phyloP scores from a whole-genome alignment of 2,797 vertebrate genomes.

The Loris lydekkerianus region DNA sequence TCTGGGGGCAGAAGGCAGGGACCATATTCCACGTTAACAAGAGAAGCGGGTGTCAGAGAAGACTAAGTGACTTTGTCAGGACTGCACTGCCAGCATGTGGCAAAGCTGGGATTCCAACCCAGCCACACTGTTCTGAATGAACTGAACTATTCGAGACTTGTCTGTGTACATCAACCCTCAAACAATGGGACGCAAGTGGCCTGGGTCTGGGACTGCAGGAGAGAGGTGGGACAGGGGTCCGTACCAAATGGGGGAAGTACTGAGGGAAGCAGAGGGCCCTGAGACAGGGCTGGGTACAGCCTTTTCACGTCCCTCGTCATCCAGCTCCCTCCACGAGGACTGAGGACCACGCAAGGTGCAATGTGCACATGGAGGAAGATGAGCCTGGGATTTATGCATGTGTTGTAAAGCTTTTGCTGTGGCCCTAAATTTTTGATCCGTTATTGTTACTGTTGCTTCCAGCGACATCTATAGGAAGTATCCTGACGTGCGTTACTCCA shows the following conservation, averaged over 20 bases:
- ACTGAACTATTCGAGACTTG: background rate
- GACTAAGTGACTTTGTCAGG: background rate
- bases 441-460: background rate
- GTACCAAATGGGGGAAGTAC: fast-evolving
- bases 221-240: too few species aligned
- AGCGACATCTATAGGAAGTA: slow-evolving; percentile 8
- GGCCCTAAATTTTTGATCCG: slow-evolving; percentile 51
- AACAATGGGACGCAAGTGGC: background rate
- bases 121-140: background rate
- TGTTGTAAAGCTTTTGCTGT: slow-evolving; percentile 47
- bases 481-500: slow-evolving; percentile 61
- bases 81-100: background rate
- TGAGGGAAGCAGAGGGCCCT: background rate
- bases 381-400: background rate
- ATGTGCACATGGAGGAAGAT: background rate
- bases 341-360: background rate
- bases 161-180: background rate
- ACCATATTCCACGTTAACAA: background rate
- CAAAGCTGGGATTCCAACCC: background rate
- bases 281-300: too few species aligned
- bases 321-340: background rate
- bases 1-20: background rate
- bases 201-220: too few species aligned
- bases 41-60: background rate
- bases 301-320: background rate